Percentiles rank a stretch among this genome's conserved stretches.
Evolutionary conservation across 53 echinoderm and acorn worm species (phyloP).

Genomic region (Hippasteria phrygiana): DNA sequence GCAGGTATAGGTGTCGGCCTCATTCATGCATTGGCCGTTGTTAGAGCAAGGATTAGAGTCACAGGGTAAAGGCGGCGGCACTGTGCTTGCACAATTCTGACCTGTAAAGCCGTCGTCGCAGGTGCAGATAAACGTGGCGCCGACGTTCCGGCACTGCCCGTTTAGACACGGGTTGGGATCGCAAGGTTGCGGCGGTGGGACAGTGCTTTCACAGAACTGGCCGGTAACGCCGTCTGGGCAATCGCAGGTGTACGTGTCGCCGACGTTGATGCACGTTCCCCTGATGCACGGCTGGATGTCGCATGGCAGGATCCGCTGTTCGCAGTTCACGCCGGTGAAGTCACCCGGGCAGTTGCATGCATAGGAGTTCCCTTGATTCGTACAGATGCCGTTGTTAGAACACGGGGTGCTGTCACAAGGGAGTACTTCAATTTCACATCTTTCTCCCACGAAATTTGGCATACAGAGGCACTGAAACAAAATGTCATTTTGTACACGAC

Average conservation of each 20-base stretch:
- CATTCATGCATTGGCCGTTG: constrained; percentile 66
- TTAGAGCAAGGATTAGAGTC: constrained; percentile 79
- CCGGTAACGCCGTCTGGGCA: constrained; percentile 73
- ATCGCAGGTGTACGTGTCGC: constrained; percentile 72
- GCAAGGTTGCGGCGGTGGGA: constrained; percentile 72
- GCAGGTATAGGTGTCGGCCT: constrained; percentile 64
- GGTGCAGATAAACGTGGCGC: constrained; percentile 59
- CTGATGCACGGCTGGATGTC: constrained; percentile 82
- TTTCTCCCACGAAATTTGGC: constrained; percentile 75
- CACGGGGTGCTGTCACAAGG: constrained; percentile 92
- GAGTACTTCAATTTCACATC: constrained; percentile 75
- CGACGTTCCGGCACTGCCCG: constrained; percentile 71
- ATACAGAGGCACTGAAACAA: constrained; percentile 75
- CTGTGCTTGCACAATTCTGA: constrained; percentile 64
- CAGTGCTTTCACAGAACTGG: constrained; percentile 67
- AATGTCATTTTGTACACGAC: constrained; percentile 65
- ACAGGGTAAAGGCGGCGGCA: constrained; percentile 76
- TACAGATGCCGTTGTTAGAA: constrained; percentile 70
- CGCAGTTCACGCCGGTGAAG: constrained; percentile 75
- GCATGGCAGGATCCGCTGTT: constrained; percentile 75
- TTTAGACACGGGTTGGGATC: constrained; percentile 77
- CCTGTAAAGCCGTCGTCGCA: constrained; percentile 79
- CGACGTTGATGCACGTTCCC: constrained; percentile 78
- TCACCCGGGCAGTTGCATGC: constrained; percentile 78
- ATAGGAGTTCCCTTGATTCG: constrained; percentile 69